Conservation (phyloP, 2,797 vertebrate genomes). For the Austrolebias charrua region DNA sequence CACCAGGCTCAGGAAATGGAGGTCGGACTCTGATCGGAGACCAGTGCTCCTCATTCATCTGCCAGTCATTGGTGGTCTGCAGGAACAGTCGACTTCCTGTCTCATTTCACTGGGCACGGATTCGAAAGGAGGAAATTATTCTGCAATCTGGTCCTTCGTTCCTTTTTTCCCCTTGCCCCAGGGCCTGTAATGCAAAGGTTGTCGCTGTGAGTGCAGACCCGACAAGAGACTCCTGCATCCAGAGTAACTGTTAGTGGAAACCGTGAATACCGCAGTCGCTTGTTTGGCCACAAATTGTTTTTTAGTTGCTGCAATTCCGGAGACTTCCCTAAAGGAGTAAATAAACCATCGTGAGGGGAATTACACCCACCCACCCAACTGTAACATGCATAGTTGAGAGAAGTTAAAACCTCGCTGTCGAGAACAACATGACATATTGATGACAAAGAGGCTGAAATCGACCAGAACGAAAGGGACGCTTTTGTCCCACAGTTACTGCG, state of each 20-base stretch:
- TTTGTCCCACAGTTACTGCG: neutral
- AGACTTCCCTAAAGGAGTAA: conserved; percentile 64
- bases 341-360: conserved; percentile 63
- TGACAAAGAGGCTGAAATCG: conserved; percentile 19
- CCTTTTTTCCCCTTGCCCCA: conserved; percentile 60
- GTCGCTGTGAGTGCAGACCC: conserved; percentile 45
- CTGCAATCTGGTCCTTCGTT: conserved; percentile 70
- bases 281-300: conserved; percentile 65
- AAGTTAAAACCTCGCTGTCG: conserved; percentile 50
- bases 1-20: conserved; percentile 9
- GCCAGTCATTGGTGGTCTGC: conserved; percentile 79
- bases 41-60: conserved; percentile 37
- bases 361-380: conserved; percentile 63
- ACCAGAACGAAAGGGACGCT: neutral
- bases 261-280: conserved; percentile 42
- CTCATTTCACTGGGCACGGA: conserved; percentile 76
- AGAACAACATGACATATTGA: neutral
- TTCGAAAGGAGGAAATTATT: conserved; percentile 83
- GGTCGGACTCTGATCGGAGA: conserved; percentile 57
- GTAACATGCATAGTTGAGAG: conserved; percentile 54
- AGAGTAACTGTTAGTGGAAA: conserved; percentile 40
- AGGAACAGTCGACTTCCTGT: conserved; percentile 84
- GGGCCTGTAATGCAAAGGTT: conserved; percentile 67
- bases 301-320: conserved; percentile 67
- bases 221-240: conserved; percentile 11